phyloP scores from a whole-genome alignment of 2,888 invertebrate species.

The Chironomus riparius region DNA sequence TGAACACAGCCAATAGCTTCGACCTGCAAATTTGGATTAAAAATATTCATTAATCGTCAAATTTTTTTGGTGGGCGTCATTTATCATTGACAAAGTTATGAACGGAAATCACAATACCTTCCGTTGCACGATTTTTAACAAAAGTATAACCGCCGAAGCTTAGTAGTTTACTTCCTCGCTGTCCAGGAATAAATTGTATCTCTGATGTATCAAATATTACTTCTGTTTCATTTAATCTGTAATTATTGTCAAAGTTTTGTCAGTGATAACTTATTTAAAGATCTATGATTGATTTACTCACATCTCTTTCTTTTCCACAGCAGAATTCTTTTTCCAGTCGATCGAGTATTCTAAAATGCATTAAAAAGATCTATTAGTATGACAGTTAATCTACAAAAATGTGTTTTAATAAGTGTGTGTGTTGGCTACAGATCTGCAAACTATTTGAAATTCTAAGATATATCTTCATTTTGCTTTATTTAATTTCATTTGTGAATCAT shows the following conservation, averaged over 20 bases:
- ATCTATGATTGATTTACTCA: neutral
- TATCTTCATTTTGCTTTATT: too few species aligned
- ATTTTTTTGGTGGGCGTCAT: too few species aligned
- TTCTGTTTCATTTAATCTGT: neutral
- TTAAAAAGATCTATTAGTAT: too few species aligned
- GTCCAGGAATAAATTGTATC: constrained; percentile 36
- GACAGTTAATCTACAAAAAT: too few species aligned
- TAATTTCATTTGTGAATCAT: too few species aligned
- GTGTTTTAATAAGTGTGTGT: too few species aligned
- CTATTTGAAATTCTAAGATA: too few species aligned
- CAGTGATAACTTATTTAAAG: neutral
- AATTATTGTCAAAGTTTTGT: neutral
- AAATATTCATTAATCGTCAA: neutral
- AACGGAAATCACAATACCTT: constrained; percentile 28
- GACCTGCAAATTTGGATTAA: neutral
- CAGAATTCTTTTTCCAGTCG: too few species aligned
- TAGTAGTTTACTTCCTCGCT: constrained; percentile 39
- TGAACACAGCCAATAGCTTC: neutral
- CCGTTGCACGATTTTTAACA: constrained; percentile 40
- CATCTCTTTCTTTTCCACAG: neutral
- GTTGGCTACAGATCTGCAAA: too few species aligned
- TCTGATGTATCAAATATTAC: neutral
- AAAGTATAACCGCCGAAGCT: constrained; percentile 38
- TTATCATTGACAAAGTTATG: too few species aligned
- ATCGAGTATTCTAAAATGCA: too few species aligned